These are phyloP conservation scores for Parapristionchus giblindavisi DNA, from an alignment of 2,888 invertebrate genomes.

Conservation along the genomic window DNA sequence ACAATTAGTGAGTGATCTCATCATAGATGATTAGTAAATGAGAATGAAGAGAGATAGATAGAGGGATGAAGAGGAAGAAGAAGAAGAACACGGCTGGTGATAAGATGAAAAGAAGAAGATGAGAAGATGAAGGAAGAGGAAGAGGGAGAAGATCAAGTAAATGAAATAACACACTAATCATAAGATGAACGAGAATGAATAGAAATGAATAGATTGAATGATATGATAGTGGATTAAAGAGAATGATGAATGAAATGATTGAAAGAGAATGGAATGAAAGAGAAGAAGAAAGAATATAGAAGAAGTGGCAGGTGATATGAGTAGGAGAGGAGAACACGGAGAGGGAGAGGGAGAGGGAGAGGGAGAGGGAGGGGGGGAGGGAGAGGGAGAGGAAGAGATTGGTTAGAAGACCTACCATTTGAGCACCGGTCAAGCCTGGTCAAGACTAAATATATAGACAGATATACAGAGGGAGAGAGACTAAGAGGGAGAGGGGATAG, in stretches of 20 bases:
- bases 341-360: neutral
- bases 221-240: neutral
- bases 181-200: too few relatives aligned
- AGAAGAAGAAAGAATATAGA: neutral
- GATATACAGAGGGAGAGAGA: neutral
- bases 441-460: neutral
- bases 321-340: too few relatives aligned
- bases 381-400: neutral
- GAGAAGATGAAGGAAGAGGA: neutral
- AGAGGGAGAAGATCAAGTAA: neutral
- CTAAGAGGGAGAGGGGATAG: neutral
- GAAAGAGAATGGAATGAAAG: neutral
- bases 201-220: neutral
- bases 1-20: neutral
- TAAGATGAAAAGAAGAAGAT: too few relatives aligned
- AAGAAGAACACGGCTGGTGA: neutral
- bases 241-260: neutral
- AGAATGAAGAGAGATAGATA: neutral
- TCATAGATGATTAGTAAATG: too few relatives aligned
- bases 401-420: neutral
- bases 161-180: too few relatives aligned
- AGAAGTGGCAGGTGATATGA: neutral
- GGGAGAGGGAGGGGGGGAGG: neutral
- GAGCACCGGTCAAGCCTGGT: neutral
- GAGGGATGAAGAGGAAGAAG: neutral